A percentile compares a stretch with the other conserved stretches of the same genome.
Evolutionary conservation across 1,140 invertebrate species (phyloP).

Genomic region (Aporrectodea caliginosa): DNA sequence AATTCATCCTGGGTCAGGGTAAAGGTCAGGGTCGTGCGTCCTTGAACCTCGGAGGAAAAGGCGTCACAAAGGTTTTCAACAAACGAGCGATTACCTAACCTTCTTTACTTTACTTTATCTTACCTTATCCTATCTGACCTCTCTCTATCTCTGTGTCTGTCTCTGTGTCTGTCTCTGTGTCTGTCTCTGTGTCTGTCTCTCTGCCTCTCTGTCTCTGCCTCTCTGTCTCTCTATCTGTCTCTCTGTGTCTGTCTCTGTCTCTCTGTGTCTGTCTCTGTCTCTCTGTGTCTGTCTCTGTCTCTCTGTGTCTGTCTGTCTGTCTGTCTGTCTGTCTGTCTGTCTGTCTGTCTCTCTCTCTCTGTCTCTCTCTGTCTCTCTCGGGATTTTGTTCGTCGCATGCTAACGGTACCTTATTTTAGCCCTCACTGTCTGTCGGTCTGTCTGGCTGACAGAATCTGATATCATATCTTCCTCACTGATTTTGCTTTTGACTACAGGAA

Average conservation of each 20-base stretch:
- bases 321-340: not conserved
- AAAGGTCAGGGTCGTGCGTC: too few species aligned
- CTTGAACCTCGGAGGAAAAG: too few species aligned
- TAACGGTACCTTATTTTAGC: too few species aligned
- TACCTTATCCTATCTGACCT: not conserved
- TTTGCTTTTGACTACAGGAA: too few species aligned
- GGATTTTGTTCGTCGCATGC: too few species aligned
- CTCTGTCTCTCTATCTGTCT: not conserved
- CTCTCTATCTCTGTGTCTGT: not conserved
- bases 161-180: not conserved
- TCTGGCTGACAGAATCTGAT: too few species aligned
- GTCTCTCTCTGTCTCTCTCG: too few species aligned
- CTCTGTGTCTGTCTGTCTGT: slow-evolving; percentile 5
- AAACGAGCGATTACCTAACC: not conserved
- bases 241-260: not conserved
- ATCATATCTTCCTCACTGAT: too few species aligned
- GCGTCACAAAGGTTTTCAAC: too few species aligned
- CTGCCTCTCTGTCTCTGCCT: not conserved
- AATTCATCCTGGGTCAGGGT: too few species aligned
- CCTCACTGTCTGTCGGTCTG: too few species aligned
- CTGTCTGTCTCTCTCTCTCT: slow-evolving; percentile 4
- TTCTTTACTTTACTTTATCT: not conserved
- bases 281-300: not conserved
- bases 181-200: not conserved
- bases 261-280: not conserved